These are phyloP conservation scores for Cheirogaleus major DNA, from an alignment of 2,797 vertebrate genomes.

Conservation along the genomic window DNA sequence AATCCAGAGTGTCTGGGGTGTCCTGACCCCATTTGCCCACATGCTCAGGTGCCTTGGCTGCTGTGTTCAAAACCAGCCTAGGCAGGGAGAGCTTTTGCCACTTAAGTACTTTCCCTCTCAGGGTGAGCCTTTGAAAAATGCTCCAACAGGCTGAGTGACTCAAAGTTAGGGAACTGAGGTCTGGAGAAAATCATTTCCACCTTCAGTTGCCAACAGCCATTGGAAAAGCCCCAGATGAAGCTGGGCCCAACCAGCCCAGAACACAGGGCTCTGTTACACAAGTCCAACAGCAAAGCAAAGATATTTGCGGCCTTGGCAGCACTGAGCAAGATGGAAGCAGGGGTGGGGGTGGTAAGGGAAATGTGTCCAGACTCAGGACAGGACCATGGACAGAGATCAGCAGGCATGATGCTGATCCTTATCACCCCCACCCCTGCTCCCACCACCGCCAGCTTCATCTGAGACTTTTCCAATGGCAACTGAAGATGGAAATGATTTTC, in stretches of 20 bases:
- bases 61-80: conserved; percentile 8
- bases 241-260: background rate
- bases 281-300: background rate
- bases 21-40: background rate
- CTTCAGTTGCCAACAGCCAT: background rate
- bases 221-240: conserved; percentile 21
- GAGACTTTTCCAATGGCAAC: background rate
- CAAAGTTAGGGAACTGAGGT: background rate
- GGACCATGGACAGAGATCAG: conserved; percentile 74
- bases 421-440: background rate
- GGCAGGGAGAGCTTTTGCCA: background rate
- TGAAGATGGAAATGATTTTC: conserved; percentile 39
- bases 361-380: conserved; percentile 9
- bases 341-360: background rate
- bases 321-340: background rate
- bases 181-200: conserved; percentile 36
- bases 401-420: background rate
- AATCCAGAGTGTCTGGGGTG: background rate
- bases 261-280: background rate
- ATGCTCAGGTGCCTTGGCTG: background rate
- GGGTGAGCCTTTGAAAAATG: conserved; percentile 8
- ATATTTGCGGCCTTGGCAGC: background rate
- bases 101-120: background rate
- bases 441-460: background rate
- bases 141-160: background rate